Evolutionary conservation across 2,113 vertebrate species (phyloP).

Genomic region (Pholis gunnellus): DNA sequence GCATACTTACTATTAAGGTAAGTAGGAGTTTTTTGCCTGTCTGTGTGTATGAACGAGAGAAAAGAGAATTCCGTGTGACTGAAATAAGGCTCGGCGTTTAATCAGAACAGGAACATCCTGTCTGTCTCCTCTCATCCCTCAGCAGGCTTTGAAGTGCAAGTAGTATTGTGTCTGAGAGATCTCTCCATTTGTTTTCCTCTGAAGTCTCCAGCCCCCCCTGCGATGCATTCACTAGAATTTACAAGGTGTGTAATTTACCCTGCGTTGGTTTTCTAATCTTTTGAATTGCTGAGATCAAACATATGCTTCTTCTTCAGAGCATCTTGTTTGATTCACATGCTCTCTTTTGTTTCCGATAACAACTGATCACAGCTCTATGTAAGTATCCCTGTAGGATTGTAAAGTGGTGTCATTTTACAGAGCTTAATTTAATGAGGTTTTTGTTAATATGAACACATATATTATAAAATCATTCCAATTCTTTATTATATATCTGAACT

Average conservation of each 20-base stretch:
- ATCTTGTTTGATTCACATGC: slow-evolving; percentile 66
- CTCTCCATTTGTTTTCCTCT: slow-evolving; percentile 84
- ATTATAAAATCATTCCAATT: neutral
- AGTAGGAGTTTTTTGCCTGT: neutral
- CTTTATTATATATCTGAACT: neutral
- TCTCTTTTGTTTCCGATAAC: slow-evolving; percentile 73
- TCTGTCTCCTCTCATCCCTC: slow-evolving; percentile 55
- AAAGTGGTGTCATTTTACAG: slow-evolving; percentile 30
- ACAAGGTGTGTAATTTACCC: slow-evolving; percentile 77
- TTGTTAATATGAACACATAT: neutral
- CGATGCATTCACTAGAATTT: slow-evolving; percentile 75
- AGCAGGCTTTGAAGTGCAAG: slow-evolving; percentile 80
- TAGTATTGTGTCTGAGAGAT: slow-evolving; percentile 77
- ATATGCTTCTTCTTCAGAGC: slow-evolving; percentile 47
- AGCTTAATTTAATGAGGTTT: slow-evolving; percentile 1
- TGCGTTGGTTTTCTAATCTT: slow-evolving; percentile 78
- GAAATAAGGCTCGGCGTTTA: slow-evolving; percentile 20
- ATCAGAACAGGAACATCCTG: slow-evolving; percentile 53
- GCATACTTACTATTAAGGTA: neutral
- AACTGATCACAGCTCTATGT: slow-evolving; percentile 56
- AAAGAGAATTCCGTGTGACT: neutral
- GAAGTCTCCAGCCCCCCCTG: slow-evolving; percentile 77
- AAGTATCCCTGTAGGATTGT: slow-evolving; percentile 17
- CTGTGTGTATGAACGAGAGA: slow-evolving; percentile 4
- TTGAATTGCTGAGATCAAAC: slow-evolving; percentile 80